Conservation (phyloP, 2,888 invertebrate species). For the Thecophora atra region DNA sequence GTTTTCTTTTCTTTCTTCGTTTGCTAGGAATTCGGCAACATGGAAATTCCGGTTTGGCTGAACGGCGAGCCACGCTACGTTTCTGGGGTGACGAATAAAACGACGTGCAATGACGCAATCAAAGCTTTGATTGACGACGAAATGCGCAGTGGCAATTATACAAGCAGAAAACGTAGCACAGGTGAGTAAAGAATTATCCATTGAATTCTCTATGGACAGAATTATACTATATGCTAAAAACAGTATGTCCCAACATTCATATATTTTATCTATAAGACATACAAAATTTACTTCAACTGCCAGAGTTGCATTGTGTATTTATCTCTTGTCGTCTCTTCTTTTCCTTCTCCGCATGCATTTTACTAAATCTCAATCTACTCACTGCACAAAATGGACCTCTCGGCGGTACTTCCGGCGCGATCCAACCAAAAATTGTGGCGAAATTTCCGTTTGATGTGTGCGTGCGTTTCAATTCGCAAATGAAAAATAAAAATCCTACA, state of each 20-base stretch:
- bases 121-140: constrained; percentile 65
- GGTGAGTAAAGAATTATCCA: no score
- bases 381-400: background rate
- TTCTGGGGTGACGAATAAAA: constrained; percentile 62
- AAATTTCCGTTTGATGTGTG: constrained; percentile 43
- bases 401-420: constrained; percentile 42
- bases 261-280: no score
- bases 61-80: constrained; percentile 61
- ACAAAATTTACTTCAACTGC: no score
- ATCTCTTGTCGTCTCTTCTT: constrained; percentile 27
- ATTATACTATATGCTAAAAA: no score
- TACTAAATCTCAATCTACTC: constrained; percentile 32
- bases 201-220: no score
- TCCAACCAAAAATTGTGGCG: constrained; percentile 42
- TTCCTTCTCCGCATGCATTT: constrained; percentile 35
- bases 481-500: no score
- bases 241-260: no score
- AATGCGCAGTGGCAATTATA: constrained; percentile 53
- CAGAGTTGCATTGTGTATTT: constrained; percentile 9
- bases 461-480: constrained; percentile 2
- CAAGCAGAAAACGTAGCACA: constrained; percentile 43
- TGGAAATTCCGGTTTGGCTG: constrained; percentile 64
- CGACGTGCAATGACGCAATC: constrained; percentile 65
- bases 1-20: constrained; percentile 1
- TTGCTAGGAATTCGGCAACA: constrained; percentile 56